Conservation (phyloP, 2,113 vertebrate genomes). For the Melanerpes formicivorus region DNA sequence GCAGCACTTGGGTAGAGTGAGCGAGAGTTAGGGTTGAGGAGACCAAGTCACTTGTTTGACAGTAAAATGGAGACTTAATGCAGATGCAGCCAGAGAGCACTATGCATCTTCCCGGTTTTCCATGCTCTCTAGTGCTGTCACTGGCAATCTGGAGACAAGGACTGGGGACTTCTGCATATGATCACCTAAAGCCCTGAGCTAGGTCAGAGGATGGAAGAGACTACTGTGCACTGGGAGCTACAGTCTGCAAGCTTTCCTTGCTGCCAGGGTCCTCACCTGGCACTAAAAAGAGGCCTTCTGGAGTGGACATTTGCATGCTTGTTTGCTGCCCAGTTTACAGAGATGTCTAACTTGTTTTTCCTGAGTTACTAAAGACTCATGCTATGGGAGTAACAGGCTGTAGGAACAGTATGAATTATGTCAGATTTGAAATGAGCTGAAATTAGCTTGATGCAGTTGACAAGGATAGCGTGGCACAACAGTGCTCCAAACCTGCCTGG, state of each 20-base stretch:
- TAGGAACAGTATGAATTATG: conserved; percentile 20
- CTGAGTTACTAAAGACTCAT: neutral
- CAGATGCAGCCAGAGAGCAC: neutral
- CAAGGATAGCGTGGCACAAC: neutral
- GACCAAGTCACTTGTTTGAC: neutral
- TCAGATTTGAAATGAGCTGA: conserved; percentile 25
- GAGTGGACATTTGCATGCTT: neutral
- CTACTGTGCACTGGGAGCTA: neutral
- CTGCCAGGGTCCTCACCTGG: no score
- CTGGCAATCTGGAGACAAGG: neutral
- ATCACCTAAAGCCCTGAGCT: neutral
- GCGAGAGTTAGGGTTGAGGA: neutral
- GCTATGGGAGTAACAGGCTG: neutral
- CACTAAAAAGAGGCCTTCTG: neutral
- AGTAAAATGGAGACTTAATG: neutral
- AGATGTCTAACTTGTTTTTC: neutral
- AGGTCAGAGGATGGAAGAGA: neutral
- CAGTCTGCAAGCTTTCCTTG: neutral
- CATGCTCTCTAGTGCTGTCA: neutral
- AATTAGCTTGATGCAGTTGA: neutral
- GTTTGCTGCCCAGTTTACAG: neutral
- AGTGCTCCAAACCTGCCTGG: neutral
- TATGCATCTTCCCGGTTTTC: neutral
- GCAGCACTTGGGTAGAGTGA: neutral
- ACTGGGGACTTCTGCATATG: neutral